A percentile compares a stretch with the other conserved stretches of the same genome.
Conservation (phyloP, 2,113 vertebrate species). For the Suncus etruscus region DNA sequence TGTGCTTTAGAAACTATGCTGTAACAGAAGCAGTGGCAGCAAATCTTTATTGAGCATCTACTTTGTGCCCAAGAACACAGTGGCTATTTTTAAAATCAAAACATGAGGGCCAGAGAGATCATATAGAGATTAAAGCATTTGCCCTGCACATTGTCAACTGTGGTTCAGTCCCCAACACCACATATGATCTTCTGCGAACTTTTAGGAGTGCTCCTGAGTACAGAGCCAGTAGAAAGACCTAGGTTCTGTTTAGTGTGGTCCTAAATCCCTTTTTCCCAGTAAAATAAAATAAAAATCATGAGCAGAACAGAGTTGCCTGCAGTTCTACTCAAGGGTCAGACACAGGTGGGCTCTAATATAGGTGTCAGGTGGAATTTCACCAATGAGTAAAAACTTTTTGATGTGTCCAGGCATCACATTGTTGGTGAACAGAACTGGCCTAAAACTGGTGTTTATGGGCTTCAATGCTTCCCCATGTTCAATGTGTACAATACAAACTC, state of each 20-base stretch:
- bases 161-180: too few relatives aligned
- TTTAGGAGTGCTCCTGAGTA: too few relatives aligned
- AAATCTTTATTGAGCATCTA: neutral
- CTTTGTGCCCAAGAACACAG: neutral
- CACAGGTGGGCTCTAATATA: neutral
- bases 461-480: constrained; percentile 54
- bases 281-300: neutral
- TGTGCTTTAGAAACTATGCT: neutral
- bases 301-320: neutral
- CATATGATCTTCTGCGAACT: too few relatives aligned
- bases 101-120: too few relatives aligned
- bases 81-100: neutral
- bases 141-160: too few relatives aligned
- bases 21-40: neutral
- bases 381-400: too few relatives aligned
- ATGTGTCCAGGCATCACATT: neutral
- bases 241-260: too few relatives aligned
- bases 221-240: too few relatives aligned
- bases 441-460: constrained; percentile 13
- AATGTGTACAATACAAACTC: constrained; percentile 48
- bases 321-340: neutral
- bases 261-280: too few relatives aligned
- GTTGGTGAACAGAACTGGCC: too few relatives aligned
- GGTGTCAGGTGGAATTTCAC: neutral
- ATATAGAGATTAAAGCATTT: too few relatives aligned